Percentiles rank a stretch among this genome's conserved stretches.
Conservation (phyloP, 1,140 invertebrate genomes). For the Rhysida immarginata region DNA sequence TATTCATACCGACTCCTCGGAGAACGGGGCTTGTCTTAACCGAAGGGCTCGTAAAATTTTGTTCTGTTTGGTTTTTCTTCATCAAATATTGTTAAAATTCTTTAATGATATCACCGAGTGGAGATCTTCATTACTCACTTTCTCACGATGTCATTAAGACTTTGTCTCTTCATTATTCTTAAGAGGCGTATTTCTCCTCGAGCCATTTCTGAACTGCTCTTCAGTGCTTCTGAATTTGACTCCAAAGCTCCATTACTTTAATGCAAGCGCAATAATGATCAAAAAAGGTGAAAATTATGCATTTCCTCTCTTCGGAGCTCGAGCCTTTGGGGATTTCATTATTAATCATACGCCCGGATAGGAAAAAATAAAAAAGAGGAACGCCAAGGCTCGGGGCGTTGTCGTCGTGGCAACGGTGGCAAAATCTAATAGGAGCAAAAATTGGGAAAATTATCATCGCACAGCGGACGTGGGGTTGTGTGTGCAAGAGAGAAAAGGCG, state of each 20-base stretch:
- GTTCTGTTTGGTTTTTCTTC: slow-evolving; percentile 1
- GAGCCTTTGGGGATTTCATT: slow-evolving; percentile 7
- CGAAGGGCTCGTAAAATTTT: slow-evolving; percentile 1
- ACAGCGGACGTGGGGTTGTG: neutral
- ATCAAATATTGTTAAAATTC: slow-evolving; percentile 9
- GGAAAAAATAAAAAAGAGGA: too few relatives aligned
- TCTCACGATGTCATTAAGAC: slow-evolving; percentile 4
- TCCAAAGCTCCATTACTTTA: slow-evolving; percentile 6
- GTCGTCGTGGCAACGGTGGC: slow-evolving; percentile 4
- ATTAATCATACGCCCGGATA: slow-evolving; percentile 9
- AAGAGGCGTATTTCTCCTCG: slow-evolving; percentile 3
- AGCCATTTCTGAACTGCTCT: slow-evolving; percentile 1
- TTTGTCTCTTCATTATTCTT: slow-evolving; percentile 10
- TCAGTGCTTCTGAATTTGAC: slow-evolving; percentile 4
- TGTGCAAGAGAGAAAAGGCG: neutral
- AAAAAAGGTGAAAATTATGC: slow-evolving; percentile 11
- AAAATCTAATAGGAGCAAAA: slow-evolving; percentile 4
- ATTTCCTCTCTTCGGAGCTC: slow-evolving; percentile 7
- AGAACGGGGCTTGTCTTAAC: neutral
- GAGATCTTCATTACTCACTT: neutral
- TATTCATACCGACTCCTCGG: slow-evolving; percentile 2
- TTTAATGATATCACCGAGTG: slow-evolving; percentile 5
- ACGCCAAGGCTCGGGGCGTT: neutral
- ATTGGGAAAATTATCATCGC: neutral
- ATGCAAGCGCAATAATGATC: neutral